A percentile compares a stretch with the other conserved stretches of the same genome.
Conservation (phyloP, 1,140 invertebrate species). For the Nephotettix cincticeps region DNA sequence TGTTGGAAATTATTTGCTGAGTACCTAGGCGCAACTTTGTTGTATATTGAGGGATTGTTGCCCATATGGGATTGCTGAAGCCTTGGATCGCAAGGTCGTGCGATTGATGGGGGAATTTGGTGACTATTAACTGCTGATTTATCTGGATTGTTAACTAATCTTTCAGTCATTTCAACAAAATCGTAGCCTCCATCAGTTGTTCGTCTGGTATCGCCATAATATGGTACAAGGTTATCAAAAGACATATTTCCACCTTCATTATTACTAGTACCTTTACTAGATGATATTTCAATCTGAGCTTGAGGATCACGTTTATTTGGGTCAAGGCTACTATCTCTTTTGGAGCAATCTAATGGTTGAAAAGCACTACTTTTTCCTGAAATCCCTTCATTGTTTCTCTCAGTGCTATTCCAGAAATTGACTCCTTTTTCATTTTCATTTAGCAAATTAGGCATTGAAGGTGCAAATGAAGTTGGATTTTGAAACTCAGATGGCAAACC, state of each 20-base stretch:
- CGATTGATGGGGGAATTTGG: not conserved
- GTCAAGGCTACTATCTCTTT: slow-evolving; percentile 16
- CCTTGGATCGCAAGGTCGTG: slow-evolving; percentile 19
- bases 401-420: not conserved
- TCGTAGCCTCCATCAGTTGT: not conserved
- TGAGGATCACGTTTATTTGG: slow-evolving; percentile 1
- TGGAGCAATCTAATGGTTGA: slow-evolving; percentile 18
- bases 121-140: not conserved
- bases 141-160: slow-evolving; percentile 10
- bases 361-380: slow-evolving; percentile 12
- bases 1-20: slow-evolving; percentile 3
- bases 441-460: not conserved
- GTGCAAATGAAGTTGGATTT: not conserved
- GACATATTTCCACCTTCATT: not conserved
- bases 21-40: slow-evolving; percentile 7
- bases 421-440: not conserved
- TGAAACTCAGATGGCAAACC: not conserved
- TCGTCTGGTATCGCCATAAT: slow-evolving; percentile 9
- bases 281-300: not conserved
- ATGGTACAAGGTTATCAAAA: slow-evolving; percentile 10
- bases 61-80: slow-evolving; percentile 7
- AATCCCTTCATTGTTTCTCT: slow-evolving; percentile 7
- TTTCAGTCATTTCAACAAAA: slow-evolving; percentile 11
- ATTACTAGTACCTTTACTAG: not conserved
- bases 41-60: not conserved